These are phyloP conservation scores for Agrypnus murinus DNA, from an alignment of 2,888 invertebrate species.

Conservation along the genomic window DNA sequence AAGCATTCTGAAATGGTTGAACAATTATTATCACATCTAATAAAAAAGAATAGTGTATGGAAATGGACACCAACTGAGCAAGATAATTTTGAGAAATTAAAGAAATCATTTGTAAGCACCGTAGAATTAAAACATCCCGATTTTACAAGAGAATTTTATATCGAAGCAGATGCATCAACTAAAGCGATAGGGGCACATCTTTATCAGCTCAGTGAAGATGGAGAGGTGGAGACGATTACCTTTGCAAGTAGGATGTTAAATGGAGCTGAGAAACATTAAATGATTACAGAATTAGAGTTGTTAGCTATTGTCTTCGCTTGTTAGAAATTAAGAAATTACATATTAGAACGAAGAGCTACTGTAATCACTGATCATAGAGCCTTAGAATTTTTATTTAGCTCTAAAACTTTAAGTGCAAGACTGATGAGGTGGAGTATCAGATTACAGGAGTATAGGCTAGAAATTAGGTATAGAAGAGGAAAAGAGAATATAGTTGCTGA, in stretches of 20 bases:
- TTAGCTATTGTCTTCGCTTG: too few relatives aligned
- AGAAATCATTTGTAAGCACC: slow-evolving; percentile 13
- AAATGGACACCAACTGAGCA: too few relatives aligned
- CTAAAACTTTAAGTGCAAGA: neutral
- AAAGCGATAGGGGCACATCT: slow-evolving; percentile 28
- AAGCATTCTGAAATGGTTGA: neutral
- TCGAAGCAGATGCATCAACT: slow-evolving; percentile 32
- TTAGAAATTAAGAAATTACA: too few relatives aligned
- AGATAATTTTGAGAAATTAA: slow-evolving; percentile 16
- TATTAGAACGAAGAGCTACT: too few relatives aligned
- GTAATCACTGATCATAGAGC: slow-evolving; percentile 3
- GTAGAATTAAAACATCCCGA: slow-evolving; percentile 15
- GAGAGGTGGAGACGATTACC: neutral
- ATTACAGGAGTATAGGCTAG: slow-evolving; percentile 2
- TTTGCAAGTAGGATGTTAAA: slow-evolving; percentile 17
- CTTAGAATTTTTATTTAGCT: neutral
- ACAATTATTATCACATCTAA: slow-evolving; percentile 26
- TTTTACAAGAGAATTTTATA: slow-evolving; percentile 12
- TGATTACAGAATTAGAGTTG: too few relatives aligned
- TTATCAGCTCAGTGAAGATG: slow-evolving; percentile 12
- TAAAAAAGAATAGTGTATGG: too few relatives aligned
- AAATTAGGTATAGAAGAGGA: neutral
- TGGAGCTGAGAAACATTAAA: too few relatives aligned
- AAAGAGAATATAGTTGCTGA: too few relatives aligned
- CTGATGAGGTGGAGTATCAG: neutral